Evolutionary conservation across 2,113 vertebrate species (phyloP).

Genomic region (Grantiella picta): DNA sequence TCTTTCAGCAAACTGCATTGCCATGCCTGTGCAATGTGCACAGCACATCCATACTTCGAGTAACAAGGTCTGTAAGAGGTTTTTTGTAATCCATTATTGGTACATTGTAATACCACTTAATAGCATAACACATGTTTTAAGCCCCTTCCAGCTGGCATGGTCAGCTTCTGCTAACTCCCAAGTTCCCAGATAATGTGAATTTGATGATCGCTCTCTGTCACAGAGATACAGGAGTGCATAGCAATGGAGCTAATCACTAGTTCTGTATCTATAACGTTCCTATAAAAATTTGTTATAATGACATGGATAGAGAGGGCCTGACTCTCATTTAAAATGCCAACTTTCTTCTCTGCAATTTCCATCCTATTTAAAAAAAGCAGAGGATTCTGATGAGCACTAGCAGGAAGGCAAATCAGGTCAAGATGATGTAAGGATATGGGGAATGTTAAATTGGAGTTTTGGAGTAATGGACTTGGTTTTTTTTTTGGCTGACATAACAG

Average conservation of each 20-base stretch:
- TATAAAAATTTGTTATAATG: neutral
- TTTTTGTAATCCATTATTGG: conserved; percentile 32
- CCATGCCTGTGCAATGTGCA: neutral
- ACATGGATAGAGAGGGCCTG: neutral
- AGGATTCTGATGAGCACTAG: neutral
- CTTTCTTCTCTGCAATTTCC: neutral
- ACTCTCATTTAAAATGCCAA: neutral
- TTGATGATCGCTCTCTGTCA: neutral
- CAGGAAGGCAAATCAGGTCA: neutral
- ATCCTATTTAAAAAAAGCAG: neutral
- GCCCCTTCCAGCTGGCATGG: conserved; percentile 50
- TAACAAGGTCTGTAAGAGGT: neutral
- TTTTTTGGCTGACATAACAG: neutral
- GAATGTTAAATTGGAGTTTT: neutral
- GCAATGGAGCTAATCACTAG: conserved; percentile 34
- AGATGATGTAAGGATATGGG: neutral
- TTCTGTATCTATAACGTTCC: neutral
- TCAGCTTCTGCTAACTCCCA: conserved; percentile 23
- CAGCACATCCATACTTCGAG: neutral
- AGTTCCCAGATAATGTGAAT: conserved; percentile 42
- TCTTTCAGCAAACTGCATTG: neutral
- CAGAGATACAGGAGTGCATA: conserved; percentile 6
- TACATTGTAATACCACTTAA: conserved; percentile 20
- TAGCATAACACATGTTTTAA: conserved; percentile 50
- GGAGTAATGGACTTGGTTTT: neutral